A percentile compares a stretch with the other conserved stretches of the same genome.
Conservation (phyloP, 2,888 invertebrate genomes). For the Nephrotoma guestfalica region DNA sequence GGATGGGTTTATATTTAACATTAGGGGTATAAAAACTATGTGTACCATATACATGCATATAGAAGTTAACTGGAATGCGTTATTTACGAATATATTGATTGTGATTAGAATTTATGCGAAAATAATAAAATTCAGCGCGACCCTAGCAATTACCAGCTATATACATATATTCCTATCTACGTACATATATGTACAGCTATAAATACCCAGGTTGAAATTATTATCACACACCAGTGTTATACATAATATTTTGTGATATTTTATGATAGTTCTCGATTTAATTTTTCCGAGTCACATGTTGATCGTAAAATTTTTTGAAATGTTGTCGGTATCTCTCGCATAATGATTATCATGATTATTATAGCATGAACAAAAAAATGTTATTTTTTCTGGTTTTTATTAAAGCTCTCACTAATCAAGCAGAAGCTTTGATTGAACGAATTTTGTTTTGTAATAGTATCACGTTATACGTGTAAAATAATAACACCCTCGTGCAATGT, state of each 20-base stretch:
- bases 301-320: background rate
- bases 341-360: background rate
- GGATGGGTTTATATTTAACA: background rate
- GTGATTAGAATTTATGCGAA: background rate
- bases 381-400: background rate
- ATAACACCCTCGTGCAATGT: background rate
- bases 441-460: background rate
- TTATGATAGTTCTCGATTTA: background rate
- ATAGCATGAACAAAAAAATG: too few species aligned
- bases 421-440: background rate
- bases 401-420: background rate
- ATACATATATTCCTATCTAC: background rate
- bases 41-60: background rate
- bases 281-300: background rate
- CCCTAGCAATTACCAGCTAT: background rate
- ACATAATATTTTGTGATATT: background rate
- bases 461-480: background rate
- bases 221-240: background rate
- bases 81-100: background rate
- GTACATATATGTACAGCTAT: background rate
- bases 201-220: background rate
- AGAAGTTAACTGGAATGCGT: background rate
- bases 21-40: background rate
- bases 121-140: background rate
- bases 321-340: background rate